Conservation (phyloP, 2,888 invertebrate species). For the Drosophila mimica region DNA sequence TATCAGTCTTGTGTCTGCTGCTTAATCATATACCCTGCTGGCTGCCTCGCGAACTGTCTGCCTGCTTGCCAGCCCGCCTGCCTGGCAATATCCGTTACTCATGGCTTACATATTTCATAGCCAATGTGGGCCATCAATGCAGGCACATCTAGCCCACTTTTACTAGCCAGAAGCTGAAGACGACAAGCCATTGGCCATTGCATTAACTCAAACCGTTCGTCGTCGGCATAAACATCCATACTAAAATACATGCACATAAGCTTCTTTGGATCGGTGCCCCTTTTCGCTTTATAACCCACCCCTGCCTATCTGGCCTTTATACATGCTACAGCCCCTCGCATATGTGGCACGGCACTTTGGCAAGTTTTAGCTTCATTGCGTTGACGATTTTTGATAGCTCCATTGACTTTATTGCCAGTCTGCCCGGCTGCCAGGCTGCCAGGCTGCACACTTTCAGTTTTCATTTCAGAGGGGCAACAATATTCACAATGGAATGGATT, state of each 20-base stretch:
- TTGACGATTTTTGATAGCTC: constrained; percentile 79
- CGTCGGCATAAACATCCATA: constrained; percentile 56
- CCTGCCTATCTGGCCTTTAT: neutral
- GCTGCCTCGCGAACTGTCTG: neutral
- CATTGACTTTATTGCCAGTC: constrained; percentile 75
- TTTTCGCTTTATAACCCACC: neutral
- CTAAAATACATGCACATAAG: constrained; percentile 48
- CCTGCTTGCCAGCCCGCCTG: neutral
- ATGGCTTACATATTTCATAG: constrained; percentile 49
- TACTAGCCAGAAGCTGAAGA: constrained; percentile 42
- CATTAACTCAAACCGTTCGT: constrained; percentile 65
- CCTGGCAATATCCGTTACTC: constrained; percentile 33
- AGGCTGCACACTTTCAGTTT: constrained; percentile 69
- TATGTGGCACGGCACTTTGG: constrained; percentile 64
- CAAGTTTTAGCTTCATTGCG: constrained; percentile 74
- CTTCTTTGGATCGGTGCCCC: constrained; percentile 9
- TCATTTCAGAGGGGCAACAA: constrained; percentile 19
- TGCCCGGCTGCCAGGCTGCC: constrained; percentile 42
- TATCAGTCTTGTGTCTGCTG: constrained; percentile 12
- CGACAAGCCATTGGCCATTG: constrained; percentile 59
- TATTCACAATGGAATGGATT: constrained; percentile 12
- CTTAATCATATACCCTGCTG: constrained; percentile 36
- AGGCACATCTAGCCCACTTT: constrained; percentile 55
- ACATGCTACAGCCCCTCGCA: constrained; percentile 7
- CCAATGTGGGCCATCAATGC: constrained; percentile 36